Percentiles rank a stretch among this genome's conserved stretches.
Conservation (phyloP, 2,113 vertebrate species). For the Perca schrenkii region DNA sequence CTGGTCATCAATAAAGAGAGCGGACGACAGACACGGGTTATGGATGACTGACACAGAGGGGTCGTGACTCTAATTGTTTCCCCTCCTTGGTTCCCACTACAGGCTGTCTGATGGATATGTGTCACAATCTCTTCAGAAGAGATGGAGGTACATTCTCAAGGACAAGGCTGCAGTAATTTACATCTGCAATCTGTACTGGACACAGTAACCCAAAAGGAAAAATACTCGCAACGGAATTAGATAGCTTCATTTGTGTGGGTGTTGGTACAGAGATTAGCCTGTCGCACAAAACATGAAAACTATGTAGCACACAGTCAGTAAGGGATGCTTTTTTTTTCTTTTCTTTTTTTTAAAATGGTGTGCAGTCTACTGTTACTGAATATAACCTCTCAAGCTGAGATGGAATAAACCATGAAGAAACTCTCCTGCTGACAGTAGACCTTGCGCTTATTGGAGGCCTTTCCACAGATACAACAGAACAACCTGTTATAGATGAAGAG, state of each 20-base stretch:
- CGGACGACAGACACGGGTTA: conserved; percentile 37
- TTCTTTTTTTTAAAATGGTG: too few relatives aligned
- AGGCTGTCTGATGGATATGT: conserved; percentile 35
- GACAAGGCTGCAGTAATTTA: conserved; percentile 52
- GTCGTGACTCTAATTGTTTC: not conserved
- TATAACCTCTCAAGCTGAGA: not conserved
- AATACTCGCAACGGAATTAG: not conserved
- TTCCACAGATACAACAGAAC: conserved; percentile 32
- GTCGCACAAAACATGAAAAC: conserved; percentile 24
- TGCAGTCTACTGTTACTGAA: not conserved
- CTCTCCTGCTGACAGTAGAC: conserved; percentile 3
- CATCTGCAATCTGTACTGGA: conserved; percentile 20
- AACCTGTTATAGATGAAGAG: conserved; percentile 30
- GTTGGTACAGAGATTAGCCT: conserved; percentile 41
- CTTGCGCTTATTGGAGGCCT: not conserved
- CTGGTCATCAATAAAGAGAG: conserved; percentile 71
- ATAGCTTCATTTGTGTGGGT: conserved; percentile 37
- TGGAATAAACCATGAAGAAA: conserved; percentile 28
- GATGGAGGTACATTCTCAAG: conserved; percentile 57
- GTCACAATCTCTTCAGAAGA: conserved; percentile 29
- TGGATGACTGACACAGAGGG: conserved; percentile 24
- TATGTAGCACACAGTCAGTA: not conserved
- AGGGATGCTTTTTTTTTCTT: too few relatives aligned
- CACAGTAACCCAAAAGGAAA: not conserved
- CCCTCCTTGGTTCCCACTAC: not conserved